A percentile compares a stretch with the other conserved stretches of the same genome.
Conservation (phyloP, 2,113 vertebrate species). For the Carassius carassius region DNA sequence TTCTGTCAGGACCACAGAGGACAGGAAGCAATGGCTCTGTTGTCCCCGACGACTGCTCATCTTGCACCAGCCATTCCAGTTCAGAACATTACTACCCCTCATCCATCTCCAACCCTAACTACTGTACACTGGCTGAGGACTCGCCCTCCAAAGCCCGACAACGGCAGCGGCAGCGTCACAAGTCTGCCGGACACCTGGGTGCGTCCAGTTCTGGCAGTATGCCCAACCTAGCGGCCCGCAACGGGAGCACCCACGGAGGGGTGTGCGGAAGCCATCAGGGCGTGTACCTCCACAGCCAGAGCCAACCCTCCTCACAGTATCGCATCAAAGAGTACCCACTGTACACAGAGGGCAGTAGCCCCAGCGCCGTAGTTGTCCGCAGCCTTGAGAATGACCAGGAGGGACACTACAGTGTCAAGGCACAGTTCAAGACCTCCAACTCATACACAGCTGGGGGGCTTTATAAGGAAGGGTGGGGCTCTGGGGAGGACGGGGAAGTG, state of each 20-base stretch:
- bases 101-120: conserved; percentile 89
- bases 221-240: conserved; percentile 94
- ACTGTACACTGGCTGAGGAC: conserved; percentile 95
- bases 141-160: conserved; percentile 94
- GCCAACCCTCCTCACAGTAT: conserved; percentile 97
- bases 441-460: conserved; percentile 96
- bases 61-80: conserved; percentile 98
- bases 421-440: conserved; percentile 98
- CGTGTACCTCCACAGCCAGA: conserved; percentile 96
- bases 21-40: conserved; percentile 96
- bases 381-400: conserved; percentile 99
- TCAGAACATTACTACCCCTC: conserved; percentile 97
- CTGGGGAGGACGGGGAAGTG: conserved; percentile 87
- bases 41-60: conserved; percentile 95
- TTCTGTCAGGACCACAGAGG: conserved; percentile 82
- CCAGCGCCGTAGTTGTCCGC: conserved; percentile 92
- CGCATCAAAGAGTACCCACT: conserved; percentile 98
- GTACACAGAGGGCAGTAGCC: conserved; percentile 91
- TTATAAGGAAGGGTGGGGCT: conserved; percentile 93
- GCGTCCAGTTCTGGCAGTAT: conserved; percentile 96
- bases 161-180: conserved; percentile 89
- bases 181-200: conserved; percentile 89
- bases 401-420: conserved; percentile 99
- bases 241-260: conserved; percentile 71
- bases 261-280: conserved; percentile 82